A percentile compares a stretch with the other conserved stretches of the same genome.
Conservation (phyloP, 2,888 invertebrate species). For the Lomographa bimaculata region DNA sequence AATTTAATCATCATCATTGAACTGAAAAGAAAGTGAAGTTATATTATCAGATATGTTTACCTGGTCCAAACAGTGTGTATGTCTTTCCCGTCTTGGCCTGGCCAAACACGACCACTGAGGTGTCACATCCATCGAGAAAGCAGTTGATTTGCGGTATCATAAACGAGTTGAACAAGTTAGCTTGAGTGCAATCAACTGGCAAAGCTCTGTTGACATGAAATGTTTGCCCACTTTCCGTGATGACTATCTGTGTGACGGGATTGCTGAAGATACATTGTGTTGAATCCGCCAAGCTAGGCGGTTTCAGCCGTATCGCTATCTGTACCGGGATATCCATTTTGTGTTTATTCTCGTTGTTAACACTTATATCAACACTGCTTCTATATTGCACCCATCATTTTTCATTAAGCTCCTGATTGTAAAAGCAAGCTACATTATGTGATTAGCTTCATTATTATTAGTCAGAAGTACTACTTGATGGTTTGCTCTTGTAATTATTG, state of each 20-base stretch:
- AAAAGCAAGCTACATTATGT: no score
- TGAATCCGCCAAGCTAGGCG: constrained; percentile 81
- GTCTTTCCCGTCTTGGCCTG: constrained; percentile 88
- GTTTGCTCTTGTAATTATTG: no score
- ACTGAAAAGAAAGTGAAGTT: no score
- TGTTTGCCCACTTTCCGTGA: constrained; percentile 84
- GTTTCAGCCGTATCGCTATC: constrained; percentile 87
- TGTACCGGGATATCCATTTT: constrained; percentile 89
- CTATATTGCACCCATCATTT: neutral
- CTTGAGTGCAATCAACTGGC: constrained; percentile 85
- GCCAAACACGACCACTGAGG: constrained; percentile 88
- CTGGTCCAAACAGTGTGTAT: constrained; percentile 88
- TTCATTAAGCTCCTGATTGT: no score
- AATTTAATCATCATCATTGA: no score
- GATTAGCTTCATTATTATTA: no score
- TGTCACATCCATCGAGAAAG: constrained; percentile 89
- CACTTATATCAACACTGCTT: neutral
- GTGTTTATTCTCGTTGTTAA: no score
- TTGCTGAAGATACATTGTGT: constrained; percentile 84
- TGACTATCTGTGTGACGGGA: constrained; percentile 83
- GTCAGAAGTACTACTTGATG: no score
- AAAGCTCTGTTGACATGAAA: constrained; percentile 79
- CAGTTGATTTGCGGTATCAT: constrained; percentile 86
- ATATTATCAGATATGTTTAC: no score
- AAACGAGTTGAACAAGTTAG: constrained; percentile 85